phyloP scores from a whole-genome alignment of 1,140 invertebrate species.

The Cydia splendana region DNA sequence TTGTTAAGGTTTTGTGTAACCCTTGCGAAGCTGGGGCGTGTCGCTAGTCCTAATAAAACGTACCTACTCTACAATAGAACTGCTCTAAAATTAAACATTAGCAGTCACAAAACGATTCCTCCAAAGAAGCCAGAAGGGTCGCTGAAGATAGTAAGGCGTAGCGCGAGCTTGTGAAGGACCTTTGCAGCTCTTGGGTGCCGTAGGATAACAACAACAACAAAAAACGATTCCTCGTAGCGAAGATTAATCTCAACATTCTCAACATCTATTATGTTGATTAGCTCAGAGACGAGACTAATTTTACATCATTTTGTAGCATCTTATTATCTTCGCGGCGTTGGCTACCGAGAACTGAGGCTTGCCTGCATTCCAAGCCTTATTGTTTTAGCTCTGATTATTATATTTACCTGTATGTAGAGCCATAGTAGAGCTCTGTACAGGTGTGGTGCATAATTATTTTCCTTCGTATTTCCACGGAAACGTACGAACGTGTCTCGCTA shows the following conservation, averaged over 20 bases:
- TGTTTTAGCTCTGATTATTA: not conserved
- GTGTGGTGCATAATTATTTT: too few relatives aligned
- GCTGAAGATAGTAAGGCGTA: too few relatives aligned
- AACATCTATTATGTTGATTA: slow-evolving; percentile 23
- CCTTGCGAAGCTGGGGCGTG: too few relatives aligned
- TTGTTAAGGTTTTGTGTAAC: too few relatives aligned
- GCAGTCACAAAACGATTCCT: too few relatives aligned
- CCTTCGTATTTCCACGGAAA: too few relatives aligned
- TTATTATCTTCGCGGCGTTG: slow-evolving; percentile 14
- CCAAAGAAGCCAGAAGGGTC: too few relatives aligned
- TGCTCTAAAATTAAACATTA: not conserved
- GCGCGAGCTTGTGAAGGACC: too few relatives aligned
- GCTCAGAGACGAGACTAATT: slow-evolving; percentile 19
- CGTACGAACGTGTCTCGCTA: too few relatives aligned
- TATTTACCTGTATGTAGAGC: not conserved
- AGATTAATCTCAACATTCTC: slow-evolving; percentile 12
- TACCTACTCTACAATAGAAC: not conserved
- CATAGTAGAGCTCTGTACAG: not conserved
- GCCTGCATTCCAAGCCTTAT: slow-evolving; percentile 16
- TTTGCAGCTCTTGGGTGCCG: too few relatives aligned
- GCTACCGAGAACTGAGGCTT: slow-evolving; percentile 5
- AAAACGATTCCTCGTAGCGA: not conserved
- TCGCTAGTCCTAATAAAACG: too few relatives aligned
- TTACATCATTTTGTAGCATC: slow-evolving; percentile 20
- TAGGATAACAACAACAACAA: too few relatives aligned